Evolutionary conservation across 2,113 vertebrate species (phyloP).

Genomic region (Xenus cinereus): DNA sequence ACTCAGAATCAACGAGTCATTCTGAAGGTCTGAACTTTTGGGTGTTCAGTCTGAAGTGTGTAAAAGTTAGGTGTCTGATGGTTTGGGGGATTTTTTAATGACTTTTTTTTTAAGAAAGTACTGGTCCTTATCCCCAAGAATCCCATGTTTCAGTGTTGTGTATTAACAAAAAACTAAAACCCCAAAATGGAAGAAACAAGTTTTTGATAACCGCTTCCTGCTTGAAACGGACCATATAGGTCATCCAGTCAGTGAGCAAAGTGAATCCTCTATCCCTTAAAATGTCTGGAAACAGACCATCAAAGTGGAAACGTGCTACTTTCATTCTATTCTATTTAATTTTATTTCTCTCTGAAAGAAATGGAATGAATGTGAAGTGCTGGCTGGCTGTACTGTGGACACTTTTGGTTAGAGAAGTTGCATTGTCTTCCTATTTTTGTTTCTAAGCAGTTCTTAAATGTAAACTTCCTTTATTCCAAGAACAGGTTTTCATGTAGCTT

Average conservation of each 20-base stretch:
- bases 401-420: neutral
- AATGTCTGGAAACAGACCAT: neutral
- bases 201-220: neutral
- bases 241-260: neutral
- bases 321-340: neutral
- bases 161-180: neutral
- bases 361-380: neutral
- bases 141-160: neutral
- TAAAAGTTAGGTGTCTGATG: neutral
- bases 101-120: neutral
- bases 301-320: neutral
- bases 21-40: neutral
- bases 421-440: neutral
- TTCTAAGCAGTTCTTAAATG: neutral
- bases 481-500: neutral
- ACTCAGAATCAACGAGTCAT: neutral
- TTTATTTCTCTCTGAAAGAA: neutral
- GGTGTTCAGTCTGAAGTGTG: neutral
- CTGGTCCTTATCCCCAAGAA: neutral
- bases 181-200: neutral
- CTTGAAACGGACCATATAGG: neutral
- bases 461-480: slow-evolving; percentile 10
- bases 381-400: neutral
- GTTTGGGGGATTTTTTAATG: neutral
- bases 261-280: neutral